A percentile compares a stretch with the other conserved stretches of the same genome.
These are phyloP conservation scores for Prietella phreatophila DNA, from an alignment of 2,113 vertebrate species.

Conservation along the genomic window DNA sequence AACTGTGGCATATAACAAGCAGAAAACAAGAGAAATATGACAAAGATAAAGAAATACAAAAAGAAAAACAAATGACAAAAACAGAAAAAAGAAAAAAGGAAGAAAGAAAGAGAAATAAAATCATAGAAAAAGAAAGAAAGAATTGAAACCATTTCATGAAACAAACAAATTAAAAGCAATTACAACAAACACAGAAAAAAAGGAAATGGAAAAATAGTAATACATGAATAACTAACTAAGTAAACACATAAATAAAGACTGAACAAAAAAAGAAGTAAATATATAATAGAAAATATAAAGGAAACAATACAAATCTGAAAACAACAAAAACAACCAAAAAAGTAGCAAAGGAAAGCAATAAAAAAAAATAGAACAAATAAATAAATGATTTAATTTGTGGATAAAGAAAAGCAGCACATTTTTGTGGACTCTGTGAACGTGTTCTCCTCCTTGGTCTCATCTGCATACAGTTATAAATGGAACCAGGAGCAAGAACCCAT, in stretches of 20 bases:
- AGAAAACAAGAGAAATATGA: not conserved
- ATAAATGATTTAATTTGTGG: not conserved
- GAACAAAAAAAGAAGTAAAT: not conserved
- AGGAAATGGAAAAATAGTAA: not conserved
- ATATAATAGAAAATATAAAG: not conserved
- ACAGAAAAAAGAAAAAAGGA: not conserved
- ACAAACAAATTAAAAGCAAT: too few species aligned
- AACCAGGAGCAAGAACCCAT: not conserved
- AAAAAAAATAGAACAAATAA: not conserved
- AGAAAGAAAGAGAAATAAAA: not conserved
- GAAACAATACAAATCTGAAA: not conserved
- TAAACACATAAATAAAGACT: not conserved
- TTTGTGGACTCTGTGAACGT: not conserved
- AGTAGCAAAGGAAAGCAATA: not conserved
- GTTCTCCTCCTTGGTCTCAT: not conserved
- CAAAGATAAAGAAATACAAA: not conserved
- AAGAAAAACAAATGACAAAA: not conserved
- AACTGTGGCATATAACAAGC: not conserved
- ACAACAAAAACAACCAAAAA: not conserved
- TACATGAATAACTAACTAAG: not conserved
- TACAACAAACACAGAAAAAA: not conserved
- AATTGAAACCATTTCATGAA: not conserved
- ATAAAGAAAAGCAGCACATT: not conserved
- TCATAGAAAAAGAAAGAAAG: not conserved
- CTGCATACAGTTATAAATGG: not conserved